Percentiles rank a stretch among this genome's conserved stretches.
Conservation (phyloP, 2,888 invertebrate genomes). For the Dicycla oo region DNA sequence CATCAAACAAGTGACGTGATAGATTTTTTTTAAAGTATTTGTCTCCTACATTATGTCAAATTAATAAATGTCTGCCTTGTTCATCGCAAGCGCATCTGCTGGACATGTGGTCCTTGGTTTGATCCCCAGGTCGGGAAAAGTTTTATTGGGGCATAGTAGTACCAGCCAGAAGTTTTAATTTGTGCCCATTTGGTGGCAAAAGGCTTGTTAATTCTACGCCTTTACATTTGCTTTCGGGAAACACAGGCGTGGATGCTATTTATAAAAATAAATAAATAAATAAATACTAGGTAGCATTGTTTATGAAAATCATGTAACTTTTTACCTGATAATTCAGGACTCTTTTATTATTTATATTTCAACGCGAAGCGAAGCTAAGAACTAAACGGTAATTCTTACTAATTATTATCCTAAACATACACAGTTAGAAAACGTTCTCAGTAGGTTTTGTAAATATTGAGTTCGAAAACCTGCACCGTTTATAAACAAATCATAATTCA, state of each 20-base stretch:
- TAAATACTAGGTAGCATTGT: not conserved
- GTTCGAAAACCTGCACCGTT: not conserved
- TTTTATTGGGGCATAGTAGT: not conserved
- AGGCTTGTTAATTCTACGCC: not conserved
- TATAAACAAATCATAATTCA: slow-evolving; percentile 3
- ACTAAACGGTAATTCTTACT: not conserved
- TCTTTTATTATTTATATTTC: not conserved
- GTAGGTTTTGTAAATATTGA: not conserved
- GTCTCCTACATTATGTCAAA: not conserved
- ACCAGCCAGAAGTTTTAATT: not conserved
- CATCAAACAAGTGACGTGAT: not conserved
- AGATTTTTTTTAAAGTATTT: too few relatives aligned
- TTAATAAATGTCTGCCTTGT: not conserved
- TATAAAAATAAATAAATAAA: not conserved
- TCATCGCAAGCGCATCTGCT: not conserved
- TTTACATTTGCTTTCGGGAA: not conserved
- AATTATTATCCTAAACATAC: not conserved
- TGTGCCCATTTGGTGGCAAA: not conserved
- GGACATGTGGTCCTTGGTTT: not conserved
- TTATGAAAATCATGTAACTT: not conserved
- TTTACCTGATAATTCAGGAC: not conserved
- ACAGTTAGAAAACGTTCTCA: not conserved
- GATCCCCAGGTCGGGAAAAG: not conserved
- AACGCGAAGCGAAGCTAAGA: not conserved
- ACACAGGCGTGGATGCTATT: not conserved